Percentiles rank a stretch among this genome's conserved stretches.
phyloP scores from a whole-genome alignment of 2,797 vertebrate species.

The Micrastur ruficollis region DNA sequence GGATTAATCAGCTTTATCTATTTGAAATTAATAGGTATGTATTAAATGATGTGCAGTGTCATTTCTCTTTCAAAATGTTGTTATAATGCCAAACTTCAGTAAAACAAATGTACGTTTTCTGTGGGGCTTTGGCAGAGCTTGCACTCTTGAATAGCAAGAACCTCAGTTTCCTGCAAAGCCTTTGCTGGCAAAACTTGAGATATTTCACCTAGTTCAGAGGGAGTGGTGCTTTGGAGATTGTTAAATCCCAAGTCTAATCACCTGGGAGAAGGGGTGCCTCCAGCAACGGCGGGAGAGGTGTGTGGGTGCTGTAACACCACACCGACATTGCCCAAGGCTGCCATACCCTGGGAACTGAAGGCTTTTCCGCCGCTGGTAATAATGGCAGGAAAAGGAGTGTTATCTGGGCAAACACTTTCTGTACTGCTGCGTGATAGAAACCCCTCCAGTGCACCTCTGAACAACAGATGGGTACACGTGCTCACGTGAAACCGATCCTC shows the following conservation, averaged over 20 bases:
- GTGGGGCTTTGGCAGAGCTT: background rate
- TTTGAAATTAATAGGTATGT: background rate
- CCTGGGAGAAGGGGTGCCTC: background rate
- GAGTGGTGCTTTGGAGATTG: background rate
- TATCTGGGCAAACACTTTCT: background rate
- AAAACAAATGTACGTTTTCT: background rate
- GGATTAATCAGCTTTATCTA: background rate
- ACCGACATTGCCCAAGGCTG: fast-evolving
- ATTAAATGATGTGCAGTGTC: background rate
- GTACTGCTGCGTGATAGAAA: background rate
- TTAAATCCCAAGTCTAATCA: background rate
- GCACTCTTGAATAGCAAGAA: background rate
- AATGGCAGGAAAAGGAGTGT: background rate
- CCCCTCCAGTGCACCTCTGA: background rate
- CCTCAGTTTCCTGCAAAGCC: background rate
- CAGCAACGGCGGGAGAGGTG: fast-evolving
- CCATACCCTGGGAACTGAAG: background rate
- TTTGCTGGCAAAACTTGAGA: background rate
- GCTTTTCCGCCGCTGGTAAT: background rate
- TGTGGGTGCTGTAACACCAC: background rate
- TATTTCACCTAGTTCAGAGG: background rate
- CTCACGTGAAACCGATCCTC: background rate
- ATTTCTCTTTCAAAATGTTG: background rate
- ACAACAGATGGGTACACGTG: fast-evolving
- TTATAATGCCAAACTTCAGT: background rate